Evolutionary conservation across 2,888 invertebrate species (phyloP).

Genomic region (Branchinecta sandiegonensis): DNA sequence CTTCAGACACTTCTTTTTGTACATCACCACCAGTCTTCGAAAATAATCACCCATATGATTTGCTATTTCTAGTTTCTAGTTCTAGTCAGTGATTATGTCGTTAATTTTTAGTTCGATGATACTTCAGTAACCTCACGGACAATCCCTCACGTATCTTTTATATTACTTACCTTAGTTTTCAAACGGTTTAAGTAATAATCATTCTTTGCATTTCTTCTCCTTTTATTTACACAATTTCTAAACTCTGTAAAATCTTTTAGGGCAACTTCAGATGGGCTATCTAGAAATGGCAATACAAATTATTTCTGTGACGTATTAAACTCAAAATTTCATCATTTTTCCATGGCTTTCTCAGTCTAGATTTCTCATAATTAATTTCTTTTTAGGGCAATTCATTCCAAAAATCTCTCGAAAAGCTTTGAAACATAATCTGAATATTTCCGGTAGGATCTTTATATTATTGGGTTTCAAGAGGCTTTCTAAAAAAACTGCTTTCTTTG

Average conservation of each 20-base stretch:
- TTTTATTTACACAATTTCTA: not conserved
- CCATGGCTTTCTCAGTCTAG: not conserved
- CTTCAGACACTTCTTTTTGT: not conserved
- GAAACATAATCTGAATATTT: not conserved
- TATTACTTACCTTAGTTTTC: not conserved
- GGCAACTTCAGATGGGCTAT: not conserved
- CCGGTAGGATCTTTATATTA: not conserved
- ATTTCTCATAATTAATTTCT: not conserved
- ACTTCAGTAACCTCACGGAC: too few species aligned
- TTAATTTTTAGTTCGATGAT: too few species aligned
- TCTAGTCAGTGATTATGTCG: too few species aligned
- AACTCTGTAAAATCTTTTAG: not conserved
- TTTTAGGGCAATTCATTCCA: not conserved
- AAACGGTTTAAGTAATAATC: slow-evolving; percentile 5
- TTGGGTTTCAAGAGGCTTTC: too few species aligned
- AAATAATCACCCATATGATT: not conserved
- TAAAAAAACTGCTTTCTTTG: too few species aligned
- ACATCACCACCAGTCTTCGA: not conserved
- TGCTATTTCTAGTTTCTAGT: not conserved
- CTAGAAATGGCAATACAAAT: not conserved
- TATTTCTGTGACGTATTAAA: not conserved
- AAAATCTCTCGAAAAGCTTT: not conserved
- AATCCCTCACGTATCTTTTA: too few species aligned
- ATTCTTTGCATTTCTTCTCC: slow-evolving; percentile 7
- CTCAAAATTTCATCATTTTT: not conserved